Evolutionary conservation across 2,888 invertebrate genomes (phyloP), one percentile per base, ranked within the genome.

Genomic region (Diarsia dahlii): DNA sequence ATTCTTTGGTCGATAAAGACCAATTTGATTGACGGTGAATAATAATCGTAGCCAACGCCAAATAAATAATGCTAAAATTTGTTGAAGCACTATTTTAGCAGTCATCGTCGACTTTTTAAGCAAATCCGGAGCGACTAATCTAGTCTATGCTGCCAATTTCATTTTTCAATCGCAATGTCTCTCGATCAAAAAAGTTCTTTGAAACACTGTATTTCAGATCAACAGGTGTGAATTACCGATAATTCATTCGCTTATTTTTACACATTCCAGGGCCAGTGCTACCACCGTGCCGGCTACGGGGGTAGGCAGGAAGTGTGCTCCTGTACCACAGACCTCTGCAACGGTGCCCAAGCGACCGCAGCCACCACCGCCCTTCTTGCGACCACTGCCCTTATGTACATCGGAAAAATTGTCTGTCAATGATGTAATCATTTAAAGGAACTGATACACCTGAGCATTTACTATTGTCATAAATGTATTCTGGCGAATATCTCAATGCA

Each of bases 251-350:
- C 15, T 48, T 8, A 15, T 28, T 28, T 71, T 28, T 56, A 39
- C 6, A 18, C 63, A 77, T 88, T 87, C 10, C 95, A 97, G 97
- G 93, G 97, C 94, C 95, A 96, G 71, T 99, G 99, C 92, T 99
- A 99, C 95, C 98, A 98, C 87, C 97, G 98, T 78, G 98, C 98
- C 34, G 99, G 99, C 48, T 99, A 98, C 90, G 99, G 99, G 3
- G 99, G 99, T 9, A 97, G 98, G 76, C 98, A 99, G 93, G 98
- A 98, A 91, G 99, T 99, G 5, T 99, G 99, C 95, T 98, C 98
- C 80, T 99, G 99, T 91, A 95, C 97, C 73, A 96, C 96, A 15
- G 98, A 98, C 91, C 97, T 97, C 83, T 99, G 99, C 95, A 99
- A 99, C 93, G 95, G 94, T n/a, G 94, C 95, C 80, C 97, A 76